Conservation (phyloP, 2,888 invertebrate species). For the Fabriciana adippe region DNA sequence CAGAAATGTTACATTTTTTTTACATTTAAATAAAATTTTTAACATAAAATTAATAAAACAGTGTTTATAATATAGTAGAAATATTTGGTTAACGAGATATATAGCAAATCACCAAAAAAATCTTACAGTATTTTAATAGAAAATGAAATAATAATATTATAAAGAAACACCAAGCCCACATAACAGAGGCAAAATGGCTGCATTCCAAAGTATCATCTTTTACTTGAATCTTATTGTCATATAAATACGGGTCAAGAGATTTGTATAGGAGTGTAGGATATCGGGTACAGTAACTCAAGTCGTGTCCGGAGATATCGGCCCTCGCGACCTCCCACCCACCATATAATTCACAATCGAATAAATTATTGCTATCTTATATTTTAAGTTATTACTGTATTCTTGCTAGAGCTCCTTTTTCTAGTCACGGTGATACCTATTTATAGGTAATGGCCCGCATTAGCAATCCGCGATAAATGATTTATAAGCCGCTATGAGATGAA, state of each 20-base stretch:
- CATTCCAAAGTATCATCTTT: constrained; percentile 44
- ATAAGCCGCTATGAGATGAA: constrained; percentile 28
- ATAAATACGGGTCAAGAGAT: constrained; percentile 33
- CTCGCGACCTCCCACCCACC: constrained; percentile 64
- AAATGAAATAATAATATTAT: constrained; percentile 35
- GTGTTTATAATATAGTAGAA: no score
- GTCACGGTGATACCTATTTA: constrained; percentile 39
- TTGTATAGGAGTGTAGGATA: constrained; percentile 36
- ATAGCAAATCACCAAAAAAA: constrained; percentile 7
- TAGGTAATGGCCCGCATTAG: constrained; percentile 42
- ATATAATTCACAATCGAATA: constrained; percentile 75
- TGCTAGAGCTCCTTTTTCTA: constrained; percentile 58
- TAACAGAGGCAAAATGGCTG: constrained; percentile 49
- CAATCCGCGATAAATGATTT: constrained; percentile 52
- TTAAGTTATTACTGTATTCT: constrained; percentile 47
- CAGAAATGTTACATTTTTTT: no score
- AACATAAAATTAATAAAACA: no score
- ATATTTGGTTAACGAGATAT: not conserved
- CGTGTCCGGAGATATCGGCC: constrained; percentile 56
- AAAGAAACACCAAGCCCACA: constrained; percentile 41
- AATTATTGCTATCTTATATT: constrained; percentile 71
- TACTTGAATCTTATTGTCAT: constrained; percentile 34
- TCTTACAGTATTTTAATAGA: constrained; percentile 27
- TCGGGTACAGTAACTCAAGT: constrained; percentile 46
- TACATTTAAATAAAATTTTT: no score